phyloP scores from a whole-genome alignment of 2,797 vertebrate genomes.

The Sebastes reedi region DNA sequence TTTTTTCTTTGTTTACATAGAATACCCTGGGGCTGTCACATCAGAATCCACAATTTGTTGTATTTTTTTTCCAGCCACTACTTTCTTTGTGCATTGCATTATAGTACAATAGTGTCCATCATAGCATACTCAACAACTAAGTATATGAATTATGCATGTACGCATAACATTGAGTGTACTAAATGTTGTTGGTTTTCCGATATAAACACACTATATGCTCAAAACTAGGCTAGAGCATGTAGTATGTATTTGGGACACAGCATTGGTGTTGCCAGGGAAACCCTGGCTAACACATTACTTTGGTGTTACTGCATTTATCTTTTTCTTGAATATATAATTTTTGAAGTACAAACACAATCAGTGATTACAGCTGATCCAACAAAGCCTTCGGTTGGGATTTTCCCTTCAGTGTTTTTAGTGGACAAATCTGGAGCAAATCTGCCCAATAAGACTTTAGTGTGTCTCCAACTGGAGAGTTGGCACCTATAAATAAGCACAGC shows the following conservation, averaged over 20 bases:
- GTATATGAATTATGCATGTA: not conserved
- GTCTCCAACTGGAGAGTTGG: slow-evolving; percentile 53
- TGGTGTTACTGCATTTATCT: slow-evolving; percentile 5
- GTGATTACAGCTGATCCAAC: slow-evolving; percentile 54
- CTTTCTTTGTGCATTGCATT: not conserved
- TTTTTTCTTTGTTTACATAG: not conserved
- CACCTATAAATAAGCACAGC: slow-evolving; percentile 10
- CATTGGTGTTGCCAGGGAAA: slow-evolving; percentile 11
- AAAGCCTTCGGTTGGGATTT: slow-evolving; percentile 43
- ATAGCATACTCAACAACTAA: not conserved
- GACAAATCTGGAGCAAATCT: slow-evolving; percentile 51
- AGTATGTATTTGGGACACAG: not conserved
- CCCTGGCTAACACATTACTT: slow-evolving; percentile 2
- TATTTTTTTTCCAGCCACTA: not conserved
- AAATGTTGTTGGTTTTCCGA: not conserved
- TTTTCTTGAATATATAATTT: slow-evolving; percentile 33
- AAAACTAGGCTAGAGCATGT: slow-evolving; percentile 1
- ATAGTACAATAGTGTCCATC: not conserved
- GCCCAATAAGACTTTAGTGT: slow-evolving; percentile 43
- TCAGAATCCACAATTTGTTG: not conserved
- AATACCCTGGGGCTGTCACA: not conserved
- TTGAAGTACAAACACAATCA: slow-evolving; percentile 42
- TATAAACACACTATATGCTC: not conserved
- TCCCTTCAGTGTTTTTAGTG: slow-evolving; percentile 33
- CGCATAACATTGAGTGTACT: not conserved